Evolutionary conservation across 2,113 vertebrate genomes (phyloP), one percentile per base, ranked within the genome.

Genomic region (Micronisus gabar): DNA sequence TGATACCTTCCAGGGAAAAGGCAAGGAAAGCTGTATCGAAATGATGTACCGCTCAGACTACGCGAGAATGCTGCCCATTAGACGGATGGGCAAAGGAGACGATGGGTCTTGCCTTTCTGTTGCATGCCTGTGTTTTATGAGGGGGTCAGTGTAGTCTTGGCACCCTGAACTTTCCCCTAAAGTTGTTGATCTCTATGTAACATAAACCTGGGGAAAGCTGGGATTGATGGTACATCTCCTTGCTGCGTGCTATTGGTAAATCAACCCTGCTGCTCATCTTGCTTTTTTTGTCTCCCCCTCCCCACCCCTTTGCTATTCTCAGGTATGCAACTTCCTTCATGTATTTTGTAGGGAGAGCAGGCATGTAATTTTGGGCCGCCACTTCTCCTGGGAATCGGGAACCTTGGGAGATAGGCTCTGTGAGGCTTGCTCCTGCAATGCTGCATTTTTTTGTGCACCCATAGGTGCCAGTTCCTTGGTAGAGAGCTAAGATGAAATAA

Each of bases 51-150:
- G 36, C 15, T 93, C 29, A 21, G 23, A 58, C 13, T 62, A 2
- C 0, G 0, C 0, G 19, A 43, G 32, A 20, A 21, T 56, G 13
- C 43, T 70, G 67, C 53, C 18, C 17, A 4, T 21, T 34, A 14
- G 12, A 21, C 17, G 47, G 71, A 15, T 74, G 73, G 59, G 17
- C 38, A 82, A 47, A 81, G 48, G 52, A 71, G 41, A 12, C 0
- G 1, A 7, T 62, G 7, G 6, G 36, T 73, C 59, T 53, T 4
- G 0, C 27, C 8, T 55, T 65, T 75, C 34, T 81, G 26, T 65
- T 88, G 34, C 12, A 5, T 43, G 9, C 56, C 34, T 50, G 4
- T 50, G 36, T 65, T 86, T 48, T 41, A 17, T 59, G 52, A 74
- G 19, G 13, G 19, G 10, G 3, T 66, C 5, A 2, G 34, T 29